Percentiles rank a stretch among this genome's conserved stretches.
Evolutionary conservation across 2,113 vertebrate species (phyloP).

Genomic region (Fregata magnificens): DNA sequence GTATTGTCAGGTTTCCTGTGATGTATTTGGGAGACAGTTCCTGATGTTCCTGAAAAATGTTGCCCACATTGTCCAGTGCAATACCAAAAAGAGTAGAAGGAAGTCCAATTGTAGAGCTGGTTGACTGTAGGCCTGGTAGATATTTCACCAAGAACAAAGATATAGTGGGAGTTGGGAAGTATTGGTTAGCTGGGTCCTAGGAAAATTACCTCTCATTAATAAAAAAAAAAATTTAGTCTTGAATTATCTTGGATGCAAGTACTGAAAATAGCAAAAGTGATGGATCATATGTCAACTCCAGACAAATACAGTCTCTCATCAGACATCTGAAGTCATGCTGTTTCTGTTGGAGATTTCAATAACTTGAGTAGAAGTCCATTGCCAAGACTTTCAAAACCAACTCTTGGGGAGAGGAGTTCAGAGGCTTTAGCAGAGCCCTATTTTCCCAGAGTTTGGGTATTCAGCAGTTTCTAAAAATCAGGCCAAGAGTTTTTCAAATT

Average conservation of each 20-base stretch:
- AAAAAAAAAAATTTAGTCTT: neutral
- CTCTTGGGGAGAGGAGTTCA: neutral
- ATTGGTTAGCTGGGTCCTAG: neutral
- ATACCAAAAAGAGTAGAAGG: neutral
- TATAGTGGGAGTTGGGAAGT: neutral
- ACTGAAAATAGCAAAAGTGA: neutral
- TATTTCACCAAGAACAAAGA: neutral
- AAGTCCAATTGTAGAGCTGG: neutral
- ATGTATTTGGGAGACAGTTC: neutral
- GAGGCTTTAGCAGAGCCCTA: neutral
- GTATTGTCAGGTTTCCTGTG: neutral
- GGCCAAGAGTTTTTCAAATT: neutral
- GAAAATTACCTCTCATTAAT: neutral
- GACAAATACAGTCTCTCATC: neutral
- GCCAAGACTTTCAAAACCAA: constrained; percentile 8
- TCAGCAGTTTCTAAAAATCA: constrained; percentile 16
- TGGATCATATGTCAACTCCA: neutral
- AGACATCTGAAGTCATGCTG: neutral
- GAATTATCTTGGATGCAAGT: neutral
- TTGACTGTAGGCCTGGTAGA: neutral
- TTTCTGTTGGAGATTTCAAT: constrained; percentile 6
- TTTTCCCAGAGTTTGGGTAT: neutral
- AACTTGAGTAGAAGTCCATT: neutral
- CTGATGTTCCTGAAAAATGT: neutral
- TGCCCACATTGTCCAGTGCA: neutral